phyloP scores from a whole-genome alignment of 2,797 vertebrate species.

The Lemur catta region DNA sequence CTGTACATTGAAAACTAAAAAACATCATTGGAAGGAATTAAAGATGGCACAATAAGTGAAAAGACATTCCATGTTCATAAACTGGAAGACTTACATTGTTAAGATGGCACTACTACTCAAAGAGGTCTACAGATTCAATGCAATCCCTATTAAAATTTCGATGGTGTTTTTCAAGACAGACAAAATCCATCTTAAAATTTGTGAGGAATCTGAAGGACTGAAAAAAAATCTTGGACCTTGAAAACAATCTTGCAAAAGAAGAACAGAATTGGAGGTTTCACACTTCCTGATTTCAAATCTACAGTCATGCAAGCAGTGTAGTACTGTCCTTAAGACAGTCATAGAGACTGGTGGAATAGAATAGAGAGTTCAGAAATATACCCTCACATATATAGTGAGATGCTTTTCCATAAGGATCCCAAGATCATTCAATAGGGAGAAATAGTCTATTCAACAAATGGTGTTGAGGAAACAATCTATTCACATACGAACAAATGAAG shows the following conservation, averaged over 20 bases:
- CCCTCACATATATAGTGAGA: neutral
- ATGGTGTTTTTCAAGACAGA: neutral
- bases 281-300: neutral
- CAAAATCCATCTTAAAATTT: neutral
- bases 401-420: neutral
- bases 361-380: neutral
- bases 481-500: neutral
- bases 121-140: neutral
- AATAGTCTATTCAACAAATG: neutral
- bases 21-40: neutral
- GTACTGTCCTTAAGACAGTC: neutral
- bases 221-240: neutral
- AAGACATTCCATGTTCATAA: neutral
- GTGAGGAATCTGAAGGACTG: neutral
- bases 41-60: neutral
- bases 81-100: neutral
- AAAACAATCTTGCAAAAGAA: neutral
- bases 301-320: neutral
- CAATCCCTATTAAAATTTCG: neutral
- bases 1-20: neutral
- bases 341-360: neutral
- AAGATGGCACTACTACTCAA: neutral
- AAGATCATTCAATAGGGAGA: neutral
- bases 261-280: neutral
- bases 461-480: neutral